Evolutionary conservation across 2,113 vertebrate genomes (phyloP).

Genomic region (Poeciliopsis turrubarensis): DNA sequence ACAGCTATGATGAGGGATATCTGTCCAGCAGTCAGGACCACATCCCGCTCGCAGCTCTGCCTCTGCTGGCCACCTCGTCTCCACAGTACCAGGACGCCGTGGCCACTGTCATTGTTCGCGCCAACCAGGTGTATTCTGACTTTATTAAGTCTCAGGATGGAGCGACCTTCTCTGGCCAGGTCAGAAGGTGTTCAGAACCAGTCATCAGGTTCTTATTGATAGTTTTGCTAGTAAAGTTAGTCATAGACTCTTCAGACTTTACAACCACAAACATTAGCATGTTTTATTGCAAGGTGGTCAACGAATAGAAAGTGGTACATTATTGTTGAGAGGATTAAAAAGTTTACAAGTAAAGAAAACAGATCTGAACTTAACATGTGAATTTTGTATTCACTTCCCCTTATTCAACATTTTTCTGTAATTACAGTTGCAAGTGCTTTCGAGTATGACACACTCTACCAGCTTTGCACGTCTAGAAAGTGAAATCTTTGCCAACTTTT

Average conservation of each 20-base stretch:
- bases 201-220: neutral
- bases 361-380: too few relatives aligned
- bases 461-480: neutral
- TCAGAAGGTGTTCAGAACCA: conserved; percentile 48
- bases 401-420: too few relatives aligned
- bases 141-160: conserved; percentile 93
- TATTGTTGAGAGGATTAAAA: too few relatives aligned
- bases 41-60: conserved; percentile 93
- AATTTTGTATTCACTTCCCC: too few relatives aligned
- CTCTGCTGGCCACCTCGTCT: conserved; percentile 92
- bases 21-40: conserved; percentile 94
- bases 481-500: neutral
- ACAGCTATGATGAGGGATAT: conserved; percentile 92
- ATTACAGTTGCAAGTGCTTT: too few relatives aligned
- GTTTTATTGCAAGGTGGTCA: neutral
- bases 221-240: neutral
- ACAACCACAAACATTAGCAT: neutral
- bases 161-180: conserved; percentile 92
- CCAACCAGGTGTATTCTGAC: conserved; percentile 92
- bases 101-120: conserved; percentile 86
- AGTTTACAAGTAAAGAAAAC: too few relatives aligned
- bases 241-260: neutral
- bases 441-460: too few relatives aligned
- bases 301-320: too few relatives aligned
- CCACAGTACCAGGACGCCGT: conserved; percentile 95